Percentiles rank a stretch among this genome's conserved stretches.
phyloP scores from a whole-genome alignment of 2,888 invertebrate species.

The Thumatha senex region DNA sequence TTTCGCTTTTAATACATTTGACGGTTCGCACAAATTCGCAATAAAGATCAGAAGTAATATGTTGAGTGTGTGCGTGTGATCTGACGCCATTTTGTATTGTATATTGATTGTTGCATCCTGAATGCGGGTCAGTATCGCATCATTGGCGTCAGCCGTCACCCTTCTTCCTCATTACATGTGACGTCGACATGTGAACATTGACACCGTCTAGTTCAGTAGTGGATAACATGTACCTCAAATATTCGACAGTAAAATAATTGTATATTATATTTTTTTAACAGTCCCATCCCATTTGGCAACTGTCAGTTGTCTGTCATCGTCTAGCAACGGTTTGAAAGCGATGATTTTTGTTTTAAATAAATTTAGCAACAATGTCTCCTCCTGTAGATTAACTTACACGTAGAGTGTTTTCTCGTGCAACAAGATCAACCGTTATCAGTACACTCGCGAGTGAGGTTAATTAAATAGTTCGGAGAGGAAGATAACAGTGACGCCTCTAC shows the following conservation, averaged over 20 bases:
- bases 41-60: slow-evolving; percentile 19
- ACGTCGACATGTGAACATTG: slow-evolving; percentile 30
- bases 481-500: slow-evolving; percentile 71
- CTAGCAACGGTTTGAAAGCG: slow-evolving; percentile 30
- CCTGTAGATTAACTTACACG: slow-evolving; percentile 13
- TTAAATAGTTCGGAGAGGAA: slow-evolving; percentile 72
- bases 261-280: slow-evolving; percentile 14
- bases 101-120: slow-evolving; percentile 73
- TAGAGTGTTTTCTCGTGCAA: slow-evolving; percentile 65
- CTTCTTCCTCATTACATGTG: slow-evolving; percentile 74
- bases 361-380: slow-evolving; percentile 17
- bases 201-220: slow-evolving; percentile 13
- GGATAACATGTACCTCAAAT: neutral
- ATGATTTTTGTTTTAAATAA: slow-evolving; percentile 27
- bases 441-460: slow-evolving; percentile 71
- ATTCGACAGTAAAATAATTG: neutral
- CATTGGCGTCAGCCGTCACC: slow-evolving; percentile 56
- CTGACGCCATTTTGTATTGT: slow-evolving; percentile 17
- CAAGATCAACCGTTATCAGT: slow-evolving; percentile 61
- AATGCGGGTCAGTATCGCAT: slow-evolving; percentile 52
- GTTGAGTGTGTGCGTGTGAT: too few species aligned
- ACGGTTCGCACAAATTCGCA: slow-evolving; percentile 22
- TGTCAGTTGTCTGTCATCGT: slow-evolving; percentile 16
- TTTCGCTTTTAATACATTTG: slow-evolving; percentile 34
- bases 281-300: slow-evolving; percentile 18